Evolutionary conservation across 2,888 invertebrate species (phyloP), one percentile per base, ranked within the genome.

Genomic region (Acholoe squamosa): DNA sequence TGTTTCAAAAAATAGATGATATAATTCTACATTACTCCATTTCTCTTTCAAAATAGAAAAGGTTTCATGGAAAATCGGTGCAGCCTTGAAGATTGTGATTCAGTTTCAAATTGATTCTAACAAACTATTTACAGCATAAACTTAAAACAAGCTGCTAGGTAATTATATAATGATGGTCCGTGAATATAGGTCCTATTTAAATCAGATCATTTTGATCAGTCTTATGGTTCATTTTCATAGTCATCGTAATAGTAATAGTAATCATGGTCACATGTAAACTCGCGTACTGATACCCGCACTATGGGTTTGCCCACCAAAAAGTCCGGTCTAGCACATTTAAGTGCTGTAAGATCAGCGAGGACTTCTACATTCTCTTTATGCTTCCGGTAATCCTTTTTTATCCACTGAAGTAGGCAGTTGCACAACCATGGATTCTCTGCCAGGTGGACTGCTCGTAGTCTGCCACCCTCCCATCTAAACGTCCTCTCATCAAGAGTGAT

Each of bases 351-450:
- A 84, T 91, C 92, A 19, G 51, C 90, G 7, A 90, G 31, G 22
- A 90, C 31, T 7, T 31, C 76, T 31, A 88, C 25, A 14, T 22
- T 61, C 31, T 54, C 52, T 33, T 71, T 80, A 33, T 54, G 31
- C n/a, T 71, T 52, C 28, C 84, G 51, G 77, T 77, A 71, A 34
- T 91, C 91, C 52, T 80, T 80, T 76, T 84, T 91, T 56, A 92
- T 43, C 92, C 92, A 92, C 84, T 89, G 77, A 19, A 92, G 22
- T 19, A 91, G 54, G 84, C 92, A 92, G 89, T 92, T 92, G 51
- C 92, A 92, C 61, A 91, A 67, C 92, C 91, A 91, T n/a, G 91
- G 91, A 52, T 92, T 92, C 76, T 91, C 54, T 43, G 91, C 89
- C 25, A 92, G 84, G 80, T 76, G 90, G 43, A 92, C 88, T 33